Evolutionary conservation across 2,797 vertebrate species (phyloP), one percentile per base, ranked within the genome.

Genomic region (Tarsius wallacei): DNA sequence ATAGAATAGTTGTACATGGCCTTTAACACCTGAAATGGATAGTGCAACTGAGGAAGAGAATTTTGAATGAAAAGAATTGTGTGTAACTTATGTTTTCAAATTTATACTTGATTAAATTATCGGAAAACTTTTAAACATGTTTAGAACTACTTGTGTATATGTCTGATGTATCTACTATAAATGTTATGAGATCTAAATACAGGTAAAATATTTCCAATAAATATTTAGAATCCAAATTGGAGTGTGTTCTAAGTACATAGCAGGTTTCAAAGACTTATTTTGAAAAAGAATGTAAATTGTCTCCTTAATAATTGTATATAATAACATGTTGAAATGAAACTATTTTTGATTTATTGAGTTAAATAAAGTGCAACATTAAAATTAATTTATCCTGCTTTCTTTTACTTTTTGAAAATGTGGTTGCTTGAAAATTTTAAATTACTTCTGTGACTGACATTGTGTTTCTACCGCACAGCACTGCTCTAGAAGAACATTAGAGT

Each of bases 61-160:
- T 89, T 74, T 83, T 64, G 7, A 76, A 68, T 61, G 57, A 77
- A 33, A 55, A 26, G 57, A 86, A 82, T 71, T 66, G 24, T 86
- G 33, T 74, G 57, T 71, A 42, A 87, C 73, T 93, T 87, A 61
- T 71, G 73, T 64, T 93, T 83, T 82, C 71, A 93, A 90, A 28
- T 17, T 28, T n/a, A 21, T 90, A 26, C 53, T 87, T 61, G 68
- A 80, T 94, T 80, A n/a, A 81, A 17, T 78, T 80, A 80, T 33
- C 63, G 57, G n/a, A 80, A 92, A 81, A 70, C 2, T 51, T 89
- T 55, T 31, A 78, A 42, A 42, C 82, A n/a, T 36, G 17, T 90
- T 90, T 87, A 42, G 61, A 90, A 87, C 26, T 90, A 73, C 26
- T 36, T 55, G n/a, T 24, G 17, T 59, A 36, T 28, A 5, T 68